Conservation (phyloP, 2,113 vertebrate species). For the Oreochromis tanganicae region DNA sequence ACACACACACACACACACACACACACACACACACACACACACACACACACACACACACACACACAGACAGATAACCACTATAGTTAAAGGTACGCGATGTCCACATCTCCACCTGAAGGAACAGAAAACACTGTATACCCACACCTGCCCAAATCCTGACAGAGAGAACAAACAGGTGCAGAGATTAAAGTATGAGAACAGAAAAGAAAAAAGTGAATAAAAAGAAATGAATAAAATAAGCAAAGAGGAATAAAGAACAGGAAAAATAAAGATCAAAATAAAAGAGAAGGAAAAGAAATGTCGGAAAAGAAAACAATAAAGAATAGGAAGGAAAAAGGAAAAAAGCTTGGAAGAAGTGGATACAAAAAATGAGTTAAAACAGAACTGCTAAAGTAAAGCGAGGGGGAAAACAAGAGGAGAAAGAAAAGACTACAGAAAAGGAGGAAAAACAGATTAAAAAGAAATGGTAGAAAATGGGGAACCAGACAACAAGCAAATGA, state of each 20-base stretch:
- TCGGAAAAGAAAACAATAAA: not conserved
- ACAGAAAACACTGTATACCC: not conserved
- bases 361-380: not conserved
- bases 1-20: not conserved
- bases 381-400: not conserved
- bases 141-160: not conserved
- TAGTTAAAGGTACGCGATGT: not conserved
- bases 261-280: not conserved
- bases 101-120: not conserved
- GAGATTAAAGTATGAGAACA: not conserved
- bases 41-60: not conserved
- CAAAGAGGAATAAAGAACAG: not conserved
- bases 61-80: not conserved
- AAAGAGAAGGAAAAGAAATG: not conserved
- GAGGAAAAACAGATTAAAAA: not conserved
- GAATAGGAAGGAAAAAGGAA: not conserved
- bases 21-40: not conserved
- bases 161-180: not conserved
- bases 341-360: not conserved
- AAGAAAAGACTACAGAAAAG: not conserved
- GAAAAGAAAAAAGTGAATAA: not conserved
- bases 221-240: not conserved
- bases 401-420: not conserved
- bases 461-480: not conserved
- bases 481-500: not conserved